Evolutionary conservation across 2,888 invertebrate species (phyloP).

Genomic region (Hyalella azteca): DNA sequence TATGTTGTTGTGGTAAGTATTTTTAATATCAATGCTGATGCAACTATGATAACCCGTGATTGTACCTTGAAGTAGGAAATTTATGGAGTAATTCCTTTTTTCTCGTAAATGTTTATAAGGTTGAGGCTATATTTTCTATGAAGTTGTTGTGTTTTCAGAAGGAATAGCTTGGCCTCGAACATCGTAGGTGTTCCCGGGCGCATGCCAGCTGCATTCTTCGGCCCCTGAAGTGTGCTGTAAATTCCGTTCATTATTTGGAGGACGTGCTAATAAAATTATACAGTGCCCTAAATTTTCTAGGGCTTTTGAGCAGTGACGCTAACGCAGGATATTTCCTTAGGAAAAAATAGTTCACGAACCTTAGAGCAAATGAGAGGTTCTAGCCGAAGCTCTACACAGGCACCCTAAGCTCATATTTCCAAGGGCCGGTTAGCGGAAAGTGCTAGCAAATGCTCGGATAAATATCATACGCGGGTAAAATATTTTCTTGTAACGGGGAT

Average conservation of each 20-base stretch:
- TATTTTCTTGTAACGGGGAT: too few relatives aligned
- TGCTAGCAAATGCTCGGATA: too few relatives aligned
- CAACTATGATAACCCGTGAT: too few relatives aligned
- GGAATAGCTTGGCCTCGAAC: not conserved
- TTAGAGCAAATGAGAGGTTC: slow-evolving; percentile 17
- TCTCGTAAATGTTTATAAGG: too few relatives aligned
- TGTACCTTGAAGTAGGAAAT: too few relatives aligned
- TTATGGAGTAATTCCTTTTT: too few relatives aligned
- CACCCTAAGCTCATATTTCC: too few relatives aligned
- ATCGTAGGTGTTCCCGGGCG: not conserved
- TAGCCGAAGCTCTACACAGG: not conserved
- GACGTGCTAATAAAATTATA: slow-evolving; percentile 37
- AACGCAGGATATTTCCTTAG: slow-evolving; percentile 7
- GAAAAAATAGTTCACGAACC: slow-evolving; percentile 33
- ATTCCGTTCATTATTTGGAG: slow-evolving; percentile 32
- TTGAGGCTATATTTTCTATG: too few relatives aligned
- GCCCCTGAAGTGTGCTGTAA: not conserved
- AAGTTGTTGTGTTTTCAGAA: not conserved
- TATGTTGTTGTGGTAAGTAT: too few relatives aligned
- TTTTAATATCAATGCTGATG: too few relatives aligned
- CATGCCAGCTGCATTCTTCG: slow-evolving; percentile 26
- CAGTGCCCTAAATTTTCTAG: slow-evolving; percentile 20
- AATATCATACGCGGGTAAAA: too few relatives aligned
- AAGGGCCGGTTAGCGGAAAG: too few relatives aligned
- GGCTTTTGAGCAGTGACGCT: slow-evolving; percentile 30